Evolutionary conservation across 2,888 invertebrate genomes (phyloP).

Genomic region (Rhyacophila evoluta): DNA sequence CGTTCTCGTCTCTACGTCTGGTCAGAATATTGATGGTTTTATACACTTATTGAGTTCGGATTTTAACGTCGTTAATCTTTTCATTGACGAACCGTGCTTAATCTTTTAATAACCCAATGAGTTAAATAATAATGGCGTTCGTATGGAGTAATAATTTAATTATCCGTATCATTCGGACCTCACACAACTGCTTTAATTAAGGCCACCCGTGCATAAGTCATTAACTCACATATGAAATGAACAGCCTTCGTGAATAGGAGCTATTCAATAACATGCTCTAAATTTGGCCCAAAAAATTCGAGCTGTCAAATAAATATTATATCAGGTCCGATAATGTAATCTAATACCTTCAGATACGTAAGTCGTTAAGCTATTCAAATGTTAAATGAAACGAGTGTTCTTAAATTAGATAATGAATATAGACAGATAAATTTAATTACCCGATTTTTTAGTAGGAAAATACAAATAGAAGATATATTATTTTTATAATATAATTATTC

Average conservation of each 20-base stretch:
- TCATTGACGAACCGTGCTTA: not conserved
- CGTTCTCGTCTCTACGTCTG: not conserved
- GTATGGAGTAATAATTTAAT: not conserved
- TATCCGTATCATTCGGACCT: slow-evolving; percentile 33
- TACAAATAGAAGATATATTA: too few species aligned
- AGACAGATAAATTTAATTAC: too few species aligned
- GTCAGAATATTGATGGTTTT: not conserved
- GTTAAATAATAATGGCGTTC: not conserved
- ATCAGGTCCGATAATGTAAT: not conserved
- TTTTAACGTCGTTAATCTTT: not conserved
- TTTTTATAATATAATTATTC: too few species aligned
- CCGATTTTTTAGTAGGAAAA: too few species aligned
- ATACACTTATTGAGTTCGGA: not conserved
- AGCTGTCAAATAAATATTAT: slow-evolving; percentile 1
- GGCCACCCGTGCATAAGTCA: slow-evolving; percentile 35
- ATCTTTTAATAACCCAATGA: slow-evolving; percentile 15
- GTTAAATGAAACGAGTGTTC: too few species aligned
- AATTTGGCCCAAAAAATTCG: not conserved
- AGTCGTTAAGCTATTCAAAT: too few species aligned
- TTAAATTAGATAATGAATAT: too few species aligned
- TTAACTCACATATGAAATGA: slow-evolving; percentile 20
- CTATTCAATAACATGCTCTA: slow-evolving; percentile 10
- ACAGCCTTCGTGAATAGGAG: not conserved
- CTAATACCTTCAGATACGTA: not conserved
- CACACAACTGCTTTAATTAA: slow-evolving; percentile 27